These are phyloP conservation scores for Carduelis carduelis DNA, from an alignment of 2,797 vertebrate genomes.

Conservation along the genomic window DNA sequence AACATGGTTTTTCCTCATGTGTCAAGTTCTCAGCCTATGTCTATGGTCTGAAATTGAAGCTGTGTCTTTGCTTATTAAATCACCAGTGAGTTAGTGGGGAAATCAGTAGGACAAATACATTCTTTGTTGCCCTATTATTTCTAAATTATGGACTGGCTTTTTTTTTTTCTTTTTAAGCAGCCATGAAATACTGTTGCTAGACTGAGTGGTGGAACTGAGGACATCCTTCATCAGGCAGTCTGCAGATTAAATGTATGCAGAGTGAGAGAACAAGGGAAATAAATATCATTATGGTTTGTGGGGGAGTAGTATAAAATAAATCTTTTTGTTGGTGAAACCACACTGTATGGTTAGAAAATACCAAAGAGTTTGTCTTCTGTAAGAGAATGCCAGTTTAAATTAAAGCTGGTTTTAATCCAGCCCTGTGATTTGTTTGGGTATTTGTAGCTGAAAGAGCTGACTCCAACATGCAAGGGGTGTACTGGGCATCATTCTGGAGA, in stretches of 20 bases:
- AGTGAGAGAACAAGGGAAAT: not conserved
- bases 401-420: not conserved
- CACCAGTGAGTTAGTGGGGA: not conserved
- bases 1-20: not conserved
- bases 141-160: not conserved
- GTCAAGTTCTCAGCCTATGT: not conserved
- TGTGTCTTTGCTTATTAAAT: not conserved
- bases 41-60: not conserved
- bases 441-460: not conserved
- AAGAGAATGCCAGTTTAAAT: not conserved
- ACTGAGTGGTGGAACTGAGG: not conserved
- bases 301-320: not conserved
- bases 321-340: not conserved
- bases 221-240: not conserved
- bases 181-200: not conserved
- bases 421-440: not conserved
- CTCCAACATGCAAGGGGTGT: accelerated
- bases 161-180: not conserved
- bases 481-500: not conserved
- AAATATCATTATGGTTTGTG: not conserved
- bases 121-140: not conserved
- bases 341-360: not conserved
- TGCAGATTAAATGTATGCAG: not conserved
- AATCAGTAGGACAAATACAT: not conserved
- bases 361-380: not conserved